Conservation (phyloP, 2,113 vertebrate species). For the Campylomormyrus numenius region DNA sequence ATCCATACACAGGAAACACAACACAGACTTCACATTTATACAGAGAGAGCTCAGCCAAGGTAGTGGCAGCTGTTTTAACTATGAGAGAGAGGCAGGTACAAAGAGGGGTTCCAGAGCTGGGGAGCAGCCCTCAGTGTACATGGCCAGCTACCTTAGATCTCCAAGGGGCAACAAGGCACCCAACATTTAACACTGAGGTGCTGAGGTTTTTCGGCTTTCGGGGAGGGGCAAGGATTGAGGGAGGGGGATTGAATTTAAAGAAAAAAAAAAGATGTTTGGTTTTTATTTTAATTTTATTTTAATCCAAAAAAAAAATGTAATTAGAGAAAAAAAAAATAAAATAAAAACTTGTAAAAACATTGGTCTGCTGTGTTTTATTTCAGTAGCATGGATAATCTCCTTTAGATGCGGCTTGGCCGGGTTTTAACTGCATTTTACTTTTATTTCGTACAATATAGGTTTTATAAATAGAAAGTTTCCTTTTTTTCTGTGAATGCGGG, state of each 20-base stretch:
- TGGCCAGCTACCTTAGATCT: slow-evolving; percentile 52
- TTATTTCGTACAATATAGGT: neutral
- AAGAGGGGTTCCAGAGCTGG: slow-evolving; percentile 35
- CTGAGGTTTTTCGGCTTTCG: slow-evolving; percentile 49
- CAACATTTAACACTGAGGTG: slow-evolving; percentile 47
- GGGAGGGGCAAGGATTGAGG: slow-evolving; percentile 26
- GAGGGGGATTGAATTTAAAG: slow-evolving; percentile 30
- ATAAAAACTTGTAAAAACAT: slow-evolving; percentile 27
- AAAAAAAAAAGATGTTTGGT: slow-evolving; percentile 50
- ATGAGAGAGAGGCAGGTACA: slow-evolving; percentile 50
- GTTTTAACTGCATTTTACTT: neutral
- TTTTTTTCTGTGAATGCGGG: neutral
- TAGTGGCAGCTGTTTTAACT: slow-evolving; percentile 44
- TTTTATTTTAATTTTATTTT: slow-evolving; percentile 64
- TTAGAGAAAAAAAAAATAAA: slow-evolving; percentile 68
- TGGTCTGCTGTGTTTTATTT: neutral
- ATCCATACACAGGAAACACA: slow-evolving; percentile 22
- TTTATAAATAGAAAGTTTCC: neutral
- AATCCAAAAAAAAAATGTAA: slow-evolving; percentile 64
- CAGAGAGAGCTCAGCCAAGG: slow-evolving; percentile 40
- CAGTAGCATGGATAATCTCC: neutral
- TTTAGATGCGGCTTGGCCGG: neutral
- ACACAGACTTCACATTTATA: slow-evolving; percentile 50
- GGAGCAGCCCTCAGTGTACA: slow-evolving; percentile 33
- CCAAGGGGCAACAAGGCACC: slow-evolving; percentile 39